These are phyloP conservation scores for Lutjanus erythropterus DNA, from an alignment of 2,113 vertebrate species.

Conservation along the genomic window DNA sequence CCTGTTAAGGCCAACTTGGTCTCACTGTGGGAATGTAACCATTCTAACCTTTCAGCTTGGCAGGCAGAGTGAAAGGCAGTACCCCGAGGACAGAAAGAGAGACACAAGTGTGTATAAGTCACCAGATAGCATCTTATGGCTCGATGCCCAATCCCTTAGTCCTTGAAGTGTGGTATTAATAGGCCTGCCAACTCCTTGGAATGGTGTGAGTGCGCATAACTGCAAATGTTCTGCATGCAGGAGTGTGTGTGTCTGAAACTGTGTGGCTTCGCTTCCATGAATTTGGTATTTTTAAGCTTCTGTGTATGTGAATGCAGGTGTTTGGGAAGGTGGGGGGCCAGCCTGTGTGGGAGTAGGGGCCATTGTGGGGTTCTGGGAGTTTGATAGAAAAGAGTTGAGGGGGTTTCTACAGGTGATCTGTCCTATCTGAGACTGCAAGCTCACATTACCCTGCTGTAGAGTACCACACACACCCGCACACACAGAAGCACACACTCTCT, in stretches of 20 bases:
- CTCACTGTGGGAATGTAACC: constrained; percentile 65
- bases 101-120: constrained; percentile 77
- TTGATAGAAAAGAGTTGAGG: constrained; percentile 1
- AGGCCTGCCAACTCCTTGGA: constrained; percentile 80
- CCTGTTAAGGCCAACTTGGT: constrained; percentile 43
- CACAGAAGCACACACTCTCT: constrained; percentile 21
- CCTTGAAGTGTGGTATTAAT: constrained; percentile 82
- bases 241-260: constrained; percentile 24
- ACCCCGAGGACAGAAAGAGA: constrained; percentile 76
- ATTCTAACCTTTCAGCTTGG: constrained; percentile 74
- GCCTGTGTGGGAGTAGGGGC: background rate
- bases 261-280: constrained; percentile 32
- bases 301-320: constrained; percentile 37
- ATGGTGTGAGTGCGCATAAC: constrained; percentile 77
- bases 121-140: constrained; percentile 81
- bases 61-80: constrained; percentile 68
- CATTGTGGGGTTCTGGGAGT: constrained; percentile 7
- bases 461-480: background rate
- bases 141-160: constrained; percentile 69
- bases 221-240: constrained; percentile 56
- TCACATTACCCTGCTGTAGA: constrained; percentile 53
- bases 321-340: background rate
- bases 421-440: constrained; percentile 41
- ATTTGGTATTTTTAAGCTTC: constrained; percentile 50
- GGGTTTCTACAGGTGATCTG: constrained; percentile 54